Evolutionary conservation across 2,888 invertebrate genomes (phyloP), one percentile per base, ranked within the genome.

Genomic region (Phengaris alcon): DNA sequence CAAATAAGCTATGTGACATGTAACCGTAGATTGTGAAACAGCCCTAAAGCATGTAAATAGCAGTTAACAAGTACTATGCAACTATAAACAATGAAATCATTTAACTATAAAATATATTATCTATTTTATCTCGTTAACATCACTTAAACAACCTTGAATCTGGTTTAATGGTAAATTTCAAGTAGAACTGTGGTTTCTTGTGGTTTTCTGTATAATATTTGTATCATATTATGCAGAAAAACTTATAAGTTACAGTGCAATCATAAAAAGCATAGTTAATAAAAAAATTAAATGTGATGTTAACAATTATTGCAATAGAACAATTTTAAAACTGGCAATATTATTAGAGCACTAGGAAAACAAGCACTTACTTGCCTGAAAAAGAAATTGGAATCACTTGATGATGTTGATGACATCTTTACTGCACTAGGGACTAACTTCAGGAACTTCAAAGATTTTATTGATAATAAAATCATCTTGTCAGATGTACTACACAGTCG

Each of bases 311-410:
- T 22, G 22, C 22, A 22, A 22, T 22, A 22, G 22, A 22, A 22
- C 22, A 22, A 22, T 22, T 22, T 1, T 35, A 35, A 4, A 35
- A 35, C 35, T 35, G 35, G 35, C 4, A 35, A 35, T 35, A 35
- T 35, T 35, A 35, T 2, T 35, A 35, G 35, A 35, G 35, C 35
- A 51, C 6, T 73, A 35, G 70, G 13, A 12, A 46, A 68, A 52
- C 46, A 2, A 68, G 3, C 12, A 70, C 82, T 82, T 78, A 92
- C 92, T 88, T 93, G 92, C 83, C 92, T 90, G 80, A 93, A 91
- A 83, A 93, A 93, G 82, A 93, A 90, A 76, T 83, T 84, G 0
- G 84, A 81, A 3, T 81, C 83, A 44, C 81, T 85, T 22, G 82
- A 84, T 80, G 85, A 83, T 6, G 82, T 79, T 6, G 85, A 79